phyloP scores from a whole-genome alignment of 2,113 vertebrate species.

The Ammodytes dubius region DNA sequence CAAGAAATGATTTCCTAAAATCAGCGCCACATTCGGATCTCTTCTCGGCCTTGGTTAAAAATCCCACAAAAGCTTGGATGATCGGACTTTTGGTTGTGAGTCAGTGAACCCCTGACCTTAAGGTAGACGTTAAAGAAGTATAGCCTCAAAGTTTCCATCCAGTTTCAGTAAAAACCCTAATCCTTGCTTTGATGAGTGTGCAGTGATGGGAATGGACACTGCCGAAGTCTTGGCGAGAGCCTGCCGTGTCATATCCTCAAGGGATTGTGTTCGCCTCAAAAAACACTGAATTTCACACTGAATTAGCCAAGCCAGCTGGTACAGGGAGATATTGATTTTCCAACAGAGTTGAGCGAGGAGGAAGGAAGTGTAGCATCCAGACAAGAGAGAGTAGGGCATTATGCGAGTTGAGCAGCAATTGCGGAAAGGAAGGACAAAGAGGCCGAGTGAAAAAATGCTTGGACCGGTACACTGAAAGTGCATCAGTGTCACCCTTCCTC shows the following conservation, averaged over 20 bases:
- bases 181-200: conserved; percentile 64
- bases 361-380: conserved; percentile 58
- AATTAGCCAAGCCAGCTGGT: conserved; percentile 82
- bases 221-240: conserved; percentile 54
- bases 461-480: conserved; percentile 39
- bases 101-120: neutral
- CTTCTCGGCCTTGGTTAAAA: neutral
- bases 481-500: conserved; percentile 37
- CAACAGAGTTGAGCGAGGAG: conserved; percentile 58
- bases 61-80: conserved; percentile 6
- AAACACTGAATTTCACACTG: conserved; percentile 80
- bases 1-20: neutral
- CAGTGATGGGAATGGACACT: conserved; percentile 66
- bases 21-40: neutral
- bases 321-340: conserved; percentile 82
- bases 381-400: conserved; percentile 38
- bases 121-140: conserved; percentile 3
- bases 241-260: conserved; percentile 63
- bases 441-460: conserved; percentile 44
- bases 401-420: conserved; percentile 53
- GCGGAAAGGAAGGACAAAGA: conserved; percentile 46
- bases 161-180: conserved; percentile 57
- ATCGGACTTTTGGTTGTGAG: neutral
- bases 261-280: conserved; percentile 70
- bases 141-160: conserved; percentile 12